Conservation (phyloP, 2,113 vertebrate genomes). For the Apodemus sylvaticus region DNA sequence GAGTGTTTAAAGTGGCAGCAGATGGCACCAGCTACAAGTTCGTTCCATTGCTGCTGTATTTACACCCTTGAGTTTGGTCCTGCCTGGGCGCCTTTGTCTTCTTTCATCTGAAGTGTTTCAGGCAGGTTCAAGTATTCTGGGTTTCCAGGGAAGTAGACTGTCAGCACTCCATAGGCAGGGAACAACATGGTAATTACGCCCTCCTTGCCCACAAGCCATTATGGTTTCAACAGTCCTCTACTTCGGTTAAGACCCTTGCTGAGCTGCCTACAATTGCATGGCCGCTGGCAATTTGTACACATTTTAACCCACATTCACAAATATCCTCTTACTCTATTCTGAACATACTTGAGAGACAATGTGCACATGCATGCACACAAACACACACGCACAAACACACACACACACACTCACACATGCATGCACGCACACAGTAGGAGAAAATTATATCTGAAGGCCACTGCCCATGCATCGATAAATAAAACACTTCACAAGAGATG, state of each 20-base stretch:
- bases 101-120: not conserved
- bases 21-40: not conserved
- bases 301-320: not conserved
- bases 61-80: not conserved
- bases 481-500: conserved; percentile 8
- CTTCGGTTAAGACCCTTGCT: not conserved
- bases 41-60: not conserved
- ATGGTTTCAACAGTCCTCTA: conserved; percentile 38
- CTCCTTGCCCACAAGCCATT: conserved; percentile 41
- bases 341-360: not conserved
- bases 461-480: not conserved
- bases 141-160: conserved; percentile 26
- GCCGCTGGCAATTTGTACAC: conserved; percentile 7
- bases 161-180: conserved; percentile 3
- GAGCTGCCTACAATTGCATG: not conserved
- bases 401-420: not conserved
- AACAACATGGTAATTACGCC: not conserved
- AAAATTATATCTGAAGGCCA: not conserved
- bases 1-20: not conserved
- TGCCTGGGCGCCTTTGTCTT: not conserved
- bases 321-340: not conserved
- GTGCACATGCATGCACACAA: no score
- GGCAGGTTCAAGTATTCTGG: not conserved
- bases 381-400: no score
- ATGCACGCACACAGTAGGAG: not conserved